Evolutionary conservation across 2,888 invertebrate species (phyloP).

Genomic region (Leucoma salicis): DNA sequence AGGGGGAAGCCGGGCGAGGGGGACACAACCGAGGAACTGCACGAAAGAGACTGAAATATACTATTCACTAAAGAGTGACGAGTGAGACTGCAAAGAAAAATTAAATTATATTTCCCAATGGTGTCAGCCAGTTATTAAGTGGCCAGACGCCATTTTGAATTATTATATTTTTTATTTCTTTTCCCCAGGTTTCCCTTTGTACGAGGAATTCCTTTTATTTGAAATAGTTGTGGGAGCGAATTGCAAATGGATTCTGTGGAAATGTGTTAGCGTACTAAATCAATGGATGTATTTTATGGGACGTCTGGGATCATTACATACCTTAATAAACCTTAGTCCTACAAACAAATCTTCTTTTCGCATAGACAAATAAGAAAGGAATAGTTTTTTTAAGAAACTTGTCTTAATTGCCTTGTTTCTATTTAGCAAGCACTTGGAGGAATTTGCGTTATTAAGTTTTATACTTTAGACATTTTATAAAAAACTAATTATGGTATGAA

Average conservation of each 20-base stretch:
- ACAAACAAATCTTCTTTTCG: slow-evolving; percentile 26
- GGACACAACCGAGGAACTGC: slow-evolving; percentile 56
- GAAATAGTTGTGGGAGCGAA: slow-evolving; percentile 68
- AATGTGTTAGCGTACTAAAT: slow-evolving; percentile 54
- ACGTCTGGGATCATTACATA: slow-evolving; percentile 47
- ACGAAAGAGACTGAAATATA: slow-evolving; percentile 51
- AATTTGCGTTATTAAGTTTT: too few species aligned
- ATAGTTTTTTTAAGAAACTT: too few species aligned
- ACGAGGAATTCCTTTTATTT: slow-evolving; percentile 75
- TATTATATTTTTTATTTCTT: slow-evolving; percentile 78
- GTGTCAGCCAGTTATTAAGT: slow-evolving; percentile 83
- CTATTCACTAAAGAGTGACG: slow-evolving; percentile 38
- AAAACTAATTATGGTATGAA: too few species aligned
- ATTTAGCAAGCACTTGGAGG: too few species aligned
- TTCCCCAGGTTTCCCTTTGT: slow-evolving; percentile 71
- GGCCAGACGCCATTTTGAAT: slow-evolving; percentile 82
- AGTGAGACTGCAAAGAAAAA: slow-evolving; percentile 67
- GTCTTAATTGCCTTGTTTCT: too few species aligned
- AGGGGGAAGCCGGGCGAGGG: slow-evolving; percentile 43
- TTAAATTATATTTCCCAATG: slow-evolving; percentile 83
- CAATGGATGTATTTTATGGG: slow-evolving; percentile 45
- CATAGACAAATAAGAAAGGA: not conserved
- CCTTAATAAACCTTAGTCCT: slow-evolving; percentile 33
- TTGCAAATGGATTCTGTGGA: slow-evolving; percentile 61
- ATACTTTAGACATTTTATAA: too few species aligned